phyloP scores from a whole-genome alignment of 2,888 invertebrate genomes.

The Julus scanicus region DNA sequence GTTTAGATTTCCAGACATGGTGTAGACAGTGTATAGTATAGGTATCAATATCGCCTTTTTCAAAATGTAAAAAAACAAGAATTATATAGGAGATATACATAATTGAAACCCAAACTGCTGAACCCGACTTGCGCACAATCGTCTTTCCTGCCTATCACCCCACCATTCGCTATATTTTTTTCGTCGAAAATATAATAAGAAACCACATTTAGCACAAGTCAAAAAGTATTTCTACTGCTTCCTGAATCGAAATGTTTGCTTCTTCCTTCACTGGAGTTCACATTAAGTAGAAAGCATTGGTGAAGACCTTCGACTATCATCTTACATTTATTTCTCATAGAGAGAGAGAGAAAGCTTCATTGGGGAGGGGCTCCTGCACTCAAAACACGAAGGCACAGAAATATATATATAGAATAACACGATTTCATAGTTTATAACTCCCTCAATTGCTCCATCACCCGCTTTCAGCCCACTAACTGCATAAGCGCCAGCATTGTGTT shows the following conservation, averaged over 20 bases:
- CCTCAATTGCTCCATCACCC: conserved; percentile 31
- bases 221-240: conserved; percentile 21
- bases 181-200: not conserved
- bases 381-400: not conserved
- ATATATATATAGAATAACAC: conserved; percentile 12
- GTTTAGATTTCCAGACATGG: too few species aligned
- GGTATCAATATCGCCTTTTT: not conserved
- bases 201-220: not conserved
- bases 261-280: not conserved
- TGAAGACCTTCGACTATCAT: conserved; percentile 39
- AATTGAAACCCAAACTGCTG: not conserved
- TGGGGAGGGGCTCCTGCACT: conserved; percentile 9
- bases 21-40: not conserved
- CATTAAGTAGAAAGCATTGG: conserved; percentile 35
- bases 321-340: conserved; percentile 42
- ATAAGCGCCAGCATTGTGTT: conserved; percentile 26
- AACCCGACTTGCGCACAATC: not conserved
- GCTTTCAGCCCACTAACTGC: conserved; percentile 24
- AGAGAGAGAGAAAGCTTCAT: not conserved
- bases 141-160: not conserved
- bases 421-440: conserved; percentile 42
- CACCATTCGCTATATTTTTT: not conserved
- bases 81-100: not conserved
- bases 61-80: not conserved
- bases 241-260: conserved; percentile 42